Evolutionary conservation across 2,113 vertebrate species (phyloP).

Genomic region (Gallinago paraguaiae): DNA sequence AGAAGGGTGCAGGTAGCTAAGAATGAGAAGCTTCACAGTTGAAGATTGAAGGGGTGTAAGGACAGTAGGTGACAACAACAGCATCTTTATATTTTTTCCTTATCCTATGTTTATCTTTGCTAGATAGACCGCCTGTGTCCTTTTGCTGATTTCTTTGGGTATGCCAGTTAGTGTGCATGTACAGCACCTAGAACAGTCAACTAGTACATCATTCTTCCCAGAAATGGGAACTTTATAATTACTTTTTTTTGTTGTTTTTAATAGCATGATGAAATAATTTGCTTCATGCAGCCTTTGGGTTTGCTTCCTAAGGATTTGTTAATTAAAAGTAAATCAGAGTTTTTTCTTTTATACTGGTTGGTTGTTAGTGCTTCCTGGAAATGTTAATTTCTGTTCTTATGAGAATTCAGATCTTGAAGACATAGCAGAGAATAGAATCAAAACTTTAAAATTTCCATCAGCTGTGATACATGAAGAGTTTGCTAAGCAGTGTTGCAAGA

Average conservation of each 20-base stretch:
- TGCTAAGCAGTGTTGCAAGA: background rate
- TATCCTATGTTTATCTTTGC: background rate
- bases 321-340: background rate
- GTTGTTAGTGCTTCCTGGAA: background rate
- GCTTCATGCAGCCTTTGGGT: background rate
- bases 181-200: accelerated
- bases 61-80: background rate
- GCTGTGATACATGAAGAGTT: background rate
- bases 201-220: background rate
- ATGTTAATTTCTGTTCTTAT: background rate
- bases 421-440: background rate
- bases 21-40: background rate
- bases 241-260: background rate
- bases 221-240: background rate
- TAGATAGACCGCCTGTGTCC: background rate
- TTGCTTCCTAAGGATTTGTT: background rate
- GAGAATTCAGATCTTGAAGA: background rate
- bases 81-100: background rate
- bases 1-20: background rate
- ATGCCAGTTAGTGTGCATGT: background rate
- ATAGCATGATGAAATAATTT: background rate
- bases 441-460: background rate
- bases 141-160: background rate
- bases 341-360: background rate
- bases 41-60: background rate